Evolutionary conservation across 1,140 invertebrate species (phyloP), one percentile per base, ranked within the genome.

Genomic region (Zaprionus vittiger): DNA sequence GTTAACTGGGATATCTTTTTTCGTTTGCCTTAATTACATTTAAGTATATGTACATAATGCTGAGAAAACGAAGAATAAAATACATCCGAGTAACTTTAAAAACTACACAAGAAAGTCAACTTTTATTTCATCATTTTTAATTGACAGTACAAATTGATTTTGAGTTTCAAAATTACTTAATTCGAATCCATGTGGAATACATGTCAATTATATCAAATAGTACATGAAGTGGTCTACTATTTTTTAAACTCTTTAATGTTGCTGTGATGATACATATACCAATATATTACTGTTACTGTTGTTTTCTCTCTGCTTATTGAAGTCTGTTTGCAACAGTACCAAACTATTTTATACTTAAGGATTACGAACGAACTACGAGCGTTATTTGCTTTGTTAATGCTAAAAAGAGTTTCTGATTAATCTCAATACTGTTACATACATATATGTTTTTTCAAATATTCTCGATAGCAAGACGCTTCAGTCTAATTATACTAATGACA

Each of bases 61-160:
- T 38, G 41, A 20, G 15, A 17, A 44, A 1, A n/a, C 6, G 5
- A 3, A 9, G 6, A 9, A 34, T 34, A 41, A 47, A 22, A 59
- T 44, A 34, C 22, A 17, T 20, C 4, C 14, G 11, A 12, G 5
- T 52, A 12, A 52, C 47, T 52, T 52, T 52, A 52, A 52, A 52
- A 52, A 52, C 47, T 76, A 76, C 68, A 76, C 73, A 76, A 76
- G 44, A 70, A 70, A 31, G 61, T 54, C 55, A 49, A 59, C 41
- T 75, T 75, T 72, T 65, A 72, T 76, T 63, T 60, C 56, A 61
- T 47, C 41, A 28, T 54, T 60, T 71, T 60, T 61, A 76, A 76
- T 76, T 76, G 73, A 76, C 73, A 72, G 38, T 76, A 72, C 61
- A 76, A 76, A 76, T 76, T 76, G 73, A 76, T 37, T 68, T 75